These are phyloP conservation scores for Spheniscus humboldti DNA, from an alignment of 2,797 vertebrate genomes.

Conservation along the genomic window DNA sequence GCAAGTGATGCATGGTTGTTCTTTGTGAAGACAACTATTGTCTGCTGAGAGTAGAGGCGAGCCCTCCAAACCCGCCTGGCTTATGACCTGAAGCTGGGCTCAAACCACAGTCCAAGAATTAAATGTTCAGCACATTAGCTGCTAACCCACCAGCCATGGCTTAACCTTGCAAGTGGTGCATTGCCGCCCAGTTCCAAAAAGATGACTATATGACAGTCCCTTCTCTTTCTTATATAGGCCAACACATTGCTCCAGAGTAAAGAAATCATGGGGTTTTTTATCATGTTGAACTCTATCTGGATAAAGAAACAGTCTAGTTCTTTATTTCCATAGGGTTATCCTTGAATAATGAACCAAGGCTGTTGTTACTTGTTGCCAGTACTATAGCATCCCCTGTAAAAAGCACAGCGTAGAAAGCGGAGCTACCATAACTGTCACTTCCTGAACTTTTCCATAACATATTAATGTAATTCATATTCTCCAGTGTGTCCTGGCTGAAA, in stretches of 20 bases:
- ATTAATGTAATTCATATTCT: neutral
- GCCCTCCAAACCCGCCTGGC: neutral
- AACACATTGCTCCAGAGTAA: neutral
- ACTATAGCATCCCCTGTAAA: neutral
- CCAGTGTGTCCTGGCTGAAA: neutral
- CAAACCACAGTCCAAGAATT: neutral
- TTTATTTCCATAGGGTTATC: neutral
- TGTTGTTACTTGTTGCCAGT: too few species aligned
- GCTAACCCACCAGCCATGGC: neutral
- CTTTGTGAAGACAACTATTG: neutral
- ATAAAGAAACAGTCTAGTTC: neutral
- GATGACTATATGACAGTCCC: neutral
- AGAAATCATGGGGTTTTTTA: neutral
- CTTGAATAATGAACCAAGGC: neutral
- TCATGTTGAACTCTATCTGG: neutral
- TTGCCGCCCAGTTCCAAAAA: neutral
- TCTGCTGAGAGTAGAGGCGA: neutral
- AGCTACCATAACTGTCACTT: neutral
- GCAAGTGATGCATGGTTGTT: neutral
- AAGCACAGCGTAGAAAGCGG: neutral
- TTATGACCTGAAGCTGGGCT: neutral
- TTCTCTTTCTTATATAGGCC: neutral
- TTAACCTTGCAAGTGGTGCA: neutral
- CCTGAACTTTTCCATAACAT: neutral
- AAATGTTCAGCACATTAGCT: neutral